Conservation (phyloP, 2,797 vertebrate species). For the Phaenicophaeus curvirostris region DNA sequence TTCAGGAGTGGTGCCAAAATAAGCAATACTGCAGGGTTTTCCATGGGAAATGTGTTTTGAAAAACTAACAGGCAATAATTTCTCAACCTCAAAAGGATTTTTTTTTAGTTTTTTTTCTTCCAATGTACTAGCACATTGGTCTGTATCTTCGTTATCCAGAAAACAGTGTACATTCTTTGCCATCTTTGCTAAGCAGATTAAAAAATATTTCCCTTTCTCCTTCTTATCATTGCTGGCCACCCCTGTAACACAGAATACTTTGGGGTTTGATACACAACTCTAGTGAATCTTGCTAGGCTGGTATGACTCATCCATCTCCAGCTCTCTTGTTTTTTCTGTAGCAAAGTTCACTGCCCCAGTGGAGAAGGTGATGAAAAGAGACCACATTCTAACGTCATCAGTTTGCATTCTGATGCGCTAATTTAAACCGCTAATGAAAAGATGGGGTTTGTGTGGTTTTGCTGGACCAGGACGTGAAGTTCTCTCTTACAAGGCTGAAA, state of each 20-base stretch:
- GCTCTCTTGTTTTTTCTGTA: not conserved
- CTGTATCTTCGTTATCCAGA: not conserved
- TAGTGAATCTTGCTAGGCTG: not conserved
- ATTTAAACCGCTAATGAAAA: not conserved
- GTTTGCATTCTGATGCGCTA: not conserved
- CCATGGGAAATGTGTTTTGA: not conserved
- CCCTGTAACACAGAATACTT: not conserved
- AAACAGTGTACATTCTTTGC: not conserved
- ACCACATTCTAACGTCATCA: not conserved
- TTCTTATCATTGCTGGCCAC: not conserved
- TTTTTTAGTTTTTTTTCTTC: not conserved
- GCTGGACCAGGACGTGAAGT: not conserved
- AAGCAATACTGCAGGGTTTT: not conserved
- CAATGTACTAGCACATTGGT: not conserved
- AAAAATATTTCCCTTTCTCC: not conserved
- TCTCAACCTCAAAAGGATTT: not conserved
- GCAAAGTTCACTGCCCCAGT: not conserved
- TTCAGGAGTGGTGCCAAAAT: not conserved
- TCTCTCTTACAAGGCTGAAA: not conserved
- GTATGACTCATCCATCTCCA: not conserved
- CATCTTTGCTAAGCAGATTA: conserved; percentile 1
- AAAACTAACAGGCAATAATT: not conserved
- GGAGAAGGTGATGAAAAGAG: not conserved
- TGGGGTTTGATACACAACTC: not conserved
- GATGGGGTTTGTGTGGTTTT: not conserved